Conservation (phyloP, 53 echinoderm and acorn worm genomes). For the Echinometra lucunter region DNA sequence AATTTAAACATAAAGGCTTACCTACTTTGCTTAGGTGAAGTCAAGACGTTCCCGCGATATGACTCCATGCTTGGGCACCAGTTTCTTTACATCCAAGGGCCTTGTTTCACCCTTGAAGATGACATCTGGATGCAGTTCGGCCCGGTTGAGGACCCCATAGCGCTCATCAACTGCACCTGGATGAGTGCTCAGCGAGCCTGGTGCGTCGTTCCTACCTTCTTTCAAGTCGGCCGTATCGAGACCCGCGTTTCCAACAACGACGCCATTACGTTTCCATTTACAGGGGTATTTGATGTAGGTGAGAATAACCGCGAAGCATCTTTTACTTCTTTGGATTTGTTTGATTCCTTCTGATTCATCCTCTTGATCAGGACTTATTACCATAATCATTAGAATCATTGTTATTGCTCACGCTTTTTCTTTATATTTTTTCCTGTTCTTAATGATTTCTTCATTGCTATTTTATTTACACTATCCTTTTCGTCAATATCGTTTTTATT, state of each 20-base stretch:
- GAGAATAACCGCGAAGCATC: neutral
- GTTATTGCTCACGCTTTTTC: too few species aligned
- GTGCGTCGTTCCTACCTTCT: constrained; percentile 94
- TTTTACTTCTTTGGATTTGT: neutral
- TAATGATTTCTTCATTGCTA: too few species aligned
- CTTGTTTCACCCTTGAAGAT: constrained; percentile 87
- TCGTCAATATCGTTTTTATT: too few species aligned
- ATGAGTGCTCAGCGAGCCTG: constrained; percentile 76
- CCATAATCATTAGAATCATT: too few species aligned
- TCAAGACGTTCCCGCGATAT: constrained; percentile 82
- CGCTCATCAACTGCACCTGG: constrained; percentile 89
- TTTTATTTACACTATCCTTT: too few species aligned
- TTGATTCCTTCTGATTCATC: neutral
- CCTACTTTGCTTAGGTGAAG: constrained; percentile 67
- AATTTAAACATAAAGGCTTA: too few species aligned
- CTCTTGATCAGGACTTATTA: too few species aligned
- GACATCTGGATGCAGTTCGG: constrained; percentile 91
- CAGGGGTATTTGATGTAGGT: constrained; percentile 91
- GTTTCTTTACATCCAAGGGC: constrained; percentile 85
- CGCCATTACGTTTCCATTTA: constrained; percentile 77
- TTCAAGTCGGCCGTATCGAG: constrained; percentile 80
- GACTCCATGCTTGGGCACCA: constrained; percentile 91
- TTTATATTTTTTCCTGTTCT: neutral
- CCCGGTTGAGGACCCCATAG: constrained; percentile 79
- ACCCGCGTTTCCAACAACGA: constrained; percentile 84